Percentiles rank a stretch among this genome's conserved stretches.
Conservation (phyloP, 2,888 invertebrate genomes). For the Steinernema scapterisci region DNA sequence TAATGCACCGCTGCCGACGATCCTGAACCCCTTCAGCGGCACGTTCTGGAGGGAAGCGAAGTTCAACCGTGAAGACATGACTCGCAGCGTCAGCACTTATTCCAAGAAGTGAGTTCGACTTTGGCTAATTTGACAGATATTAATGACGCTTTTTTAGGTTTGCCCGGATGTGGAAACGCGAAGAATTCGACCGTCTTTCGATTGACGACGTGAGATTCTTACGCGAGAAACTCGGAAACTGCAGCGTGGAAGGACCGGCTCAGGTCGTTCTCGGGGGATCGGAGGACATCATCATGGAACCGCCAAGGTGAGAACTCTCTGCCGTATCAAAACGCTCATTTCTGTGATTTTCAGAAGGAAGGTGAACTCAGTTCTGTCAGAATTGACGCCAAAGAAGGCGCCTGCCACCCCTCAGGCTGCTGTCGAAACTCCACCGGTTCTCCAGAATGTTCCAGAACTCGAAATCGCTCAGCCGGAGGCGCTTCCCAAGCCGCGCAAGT, state of each 20-base stretch:
- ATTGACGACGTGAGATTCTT: neutral
- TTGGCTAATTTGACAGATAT: neutral
- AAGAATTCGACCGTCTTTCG: neutral
- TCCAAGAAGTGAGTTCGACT: neutral
- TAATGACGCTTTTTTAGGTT: neutral
- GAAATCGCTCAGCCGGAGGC: no score
- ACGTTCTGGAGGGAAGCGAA: constrained; percentile 5
- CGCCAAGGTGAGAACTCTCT: neutral
- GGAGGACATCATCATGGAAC: neutral
- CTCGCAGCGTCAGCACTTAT: neutral
- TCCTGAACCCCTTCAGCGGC: neutral
- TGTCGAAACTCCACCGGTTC: no score
- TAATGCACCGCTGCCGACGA: neutral
- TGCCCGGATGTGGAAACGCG: neutral
- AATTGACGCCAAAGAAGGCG: no score
- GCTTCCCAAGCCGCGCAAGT: no score
- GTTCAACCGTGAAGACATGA: neutral
- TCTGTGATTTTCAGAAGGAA: no score
- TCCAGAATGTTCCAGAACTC: no score
- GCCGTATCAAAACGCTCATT: no score
- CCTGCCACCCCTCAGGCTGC: no score
- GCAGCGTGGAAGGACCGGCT: no score
- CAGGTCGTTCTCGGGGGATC: no score
- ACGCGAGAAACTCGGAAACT: neutral
- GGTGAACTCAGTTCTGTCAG: no score